These are phyloP conservation scores for Malthinus flaveolus DNA, from an alignment of 2,888 invertebrate species.

Conservation along the genomic window DNA sequence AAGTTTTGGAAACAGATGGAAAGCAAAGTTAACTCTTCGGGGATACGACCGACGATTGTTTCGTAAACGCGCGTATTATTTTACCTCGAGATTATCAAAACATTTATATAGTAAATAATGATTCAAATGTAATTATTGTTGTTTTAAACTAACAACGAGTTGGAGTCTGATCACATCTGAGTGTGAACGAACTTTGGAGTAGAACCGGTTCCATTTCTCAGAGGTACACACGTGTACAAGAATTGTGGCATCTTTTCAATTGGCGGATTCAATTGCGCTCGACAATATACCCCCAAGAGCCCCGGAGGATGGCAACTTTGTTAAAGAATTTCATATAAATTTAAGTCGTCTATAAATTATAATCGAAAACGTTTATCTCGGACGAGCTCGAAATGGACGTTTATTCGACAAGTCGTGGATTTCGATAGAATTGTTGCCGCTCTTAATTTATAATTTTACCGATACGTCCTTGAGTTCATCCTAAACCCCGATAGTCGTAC, in stretches of 20 bases:
- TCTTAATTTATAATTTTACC: background rate
- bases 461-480: slow-evolving; percentile 4
- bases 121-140: slow-evolving; percentile 46
- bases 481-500: slow-evolving; percentile 14
- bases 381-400: too few relatives aligned
- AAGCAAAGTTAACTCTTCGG: background rate
- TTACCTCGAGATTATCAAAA: slow-evolving; percentile 8
- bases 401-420: too few relatives aligned
- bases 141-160: slow-evolving; percentile 40
- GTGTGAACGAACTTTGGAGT: slow-evolving; percentile 50
- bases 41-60: background rate
- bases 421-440: too few relatives aligned
- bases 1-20: background rate
- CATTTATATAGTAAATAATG: slow-evolving; percentile 41
- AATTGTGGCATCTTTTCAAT: slow-evolving; percentile 34
- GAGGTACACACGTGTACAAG: slow-evolving; percentile 40
- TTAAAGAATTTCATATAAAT: too few relatives aligned
- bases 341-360: too few relatives aligned
- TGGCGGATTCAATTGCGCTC: slow-evolving; percentile 33
- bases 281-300: slow-evolving; percentile 23
- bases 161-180: slow-evolving; percentile 42
- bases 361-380: too few relatives aligned
- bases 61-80: background rate
- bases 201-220: slow-evolving; percentile 49
- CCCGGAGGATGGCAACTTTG: background rate